Percentiles rank a stretch among this genome's conserved stretches.
phyloP scores from a whole-genome alignment of 2,113 vertebrate genomes.

The Polyodon spathula region DNA sequence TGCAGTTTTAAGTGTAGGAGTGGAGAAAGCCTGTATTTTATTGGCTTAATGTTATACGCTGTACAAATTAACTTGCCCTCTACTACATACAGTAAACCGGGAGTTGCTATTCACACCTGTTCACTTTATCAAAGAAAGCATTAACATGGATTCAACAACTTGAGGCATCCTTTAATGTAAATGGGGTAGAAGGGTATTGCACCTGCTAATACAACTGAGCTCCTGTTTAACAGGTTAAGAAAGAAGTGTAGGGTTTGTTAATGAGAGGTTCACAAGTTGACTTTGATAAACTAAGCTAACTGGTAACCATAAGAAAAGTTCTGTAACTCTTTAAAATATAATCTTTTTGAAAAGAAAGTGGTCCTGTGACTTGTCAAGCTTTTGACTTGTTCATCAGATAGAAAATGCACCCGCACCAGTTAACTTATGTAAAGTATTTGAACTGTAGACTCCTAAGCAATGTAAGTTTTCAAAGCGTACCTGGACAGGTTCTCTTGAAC shows the following conservation, averaged over 20 bases:
- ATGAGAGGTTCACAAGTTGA: conserved; percentile 16
- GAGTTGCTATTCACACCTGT: neutral
- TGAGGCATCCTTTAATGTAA: conserved; percentile 52
- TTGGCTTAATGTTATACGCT: no score
- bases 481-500: no score
- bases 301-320: conserved; percentile 59
- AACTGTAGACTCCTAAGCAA: no score
- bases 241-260: neutral
- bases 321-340: conserved; percentile 30
- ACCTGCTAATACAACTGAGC: conserved; percentile 37
- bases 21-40: no score
- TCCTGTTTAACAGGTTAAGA: conserved; percentile 16
- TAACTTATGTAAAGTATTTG: no score
- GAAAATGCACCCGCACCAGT: no score
- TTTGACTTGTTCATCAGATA: no score
- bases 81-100: conserved; percentile 39
- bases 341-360: conserved; percentile 30
- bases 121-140: neutral
- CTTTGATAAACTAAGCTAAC: conserved; percentile 16
- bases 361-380: neutral
- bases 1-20: no score
- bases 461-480: no score
- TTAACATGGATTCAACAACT: conserved; percentile 39
- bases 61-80: no score
- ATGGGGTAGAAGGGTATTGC: conserved; percentile 28